phyloP scores from a whole-genome alignment of 2,888 invertebrate species.

The Girardia tigrina region DNA sequence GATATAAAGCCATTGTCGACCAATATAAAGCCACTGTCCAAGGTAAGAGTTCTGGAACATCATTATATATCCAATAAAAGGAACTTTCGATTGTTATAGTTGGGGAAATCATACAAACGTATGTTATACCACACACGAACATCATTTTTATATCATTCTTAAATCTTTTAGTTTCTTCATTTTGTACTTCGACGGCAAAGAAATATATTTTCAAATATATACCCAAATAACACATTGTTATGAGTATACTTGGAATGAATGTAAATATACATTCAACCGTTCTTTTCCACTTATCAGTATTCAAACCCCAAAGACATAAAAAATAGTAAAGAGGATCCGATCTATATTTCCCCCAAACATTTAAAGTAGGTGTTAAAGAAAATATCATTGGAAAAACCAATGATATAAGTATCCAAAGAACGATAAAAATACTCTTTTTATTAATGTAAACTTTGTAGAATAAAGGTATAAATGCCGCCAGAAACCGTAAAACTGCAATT shows the following conservation, averaged over 20 bases:
- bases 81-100: not conserved
- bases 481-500: slow-evolving; percentile 30
- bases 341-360: slow-evolving; percentile 25
- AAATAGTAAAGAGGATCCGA: not conserved
- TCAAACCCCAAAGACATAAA: slow-evolving; percentile 29
- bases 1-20: slow-evolving; percentile 26
- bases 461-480: slow-evolving; percentile 9
- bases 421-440: not conserved
- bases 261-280: slow-evolving; percentile 26
- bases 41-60: not conserved
- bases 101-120: not conserved
- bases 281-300: not conserved
- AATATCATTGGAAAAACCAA: slow-evolving; percentile 26
- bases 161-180: slow-evolving; percentile 5
- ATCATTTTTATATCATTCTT: slow-evolving; percentile 2
- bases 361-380: not conserved
- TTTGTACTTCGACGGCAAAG: not conserved
- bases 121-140: slow-evolving; percentile 28
- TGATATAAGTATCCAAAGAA: not conserved
- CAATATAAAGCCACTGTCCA: slow-evolving; percentile 27
- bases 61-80: slow-evolving; percentile 14
- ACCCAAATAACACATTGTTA: not conserved
- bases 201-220: not conserved
- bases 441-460: slow-evolving; percentile 21
- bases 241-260: slow-evolving; percentile 26